Evolutionary conservation across 92 coral and sea anemone genomes (phyloP).

Genomic region (Chrysogorgia sp.): DNA sequence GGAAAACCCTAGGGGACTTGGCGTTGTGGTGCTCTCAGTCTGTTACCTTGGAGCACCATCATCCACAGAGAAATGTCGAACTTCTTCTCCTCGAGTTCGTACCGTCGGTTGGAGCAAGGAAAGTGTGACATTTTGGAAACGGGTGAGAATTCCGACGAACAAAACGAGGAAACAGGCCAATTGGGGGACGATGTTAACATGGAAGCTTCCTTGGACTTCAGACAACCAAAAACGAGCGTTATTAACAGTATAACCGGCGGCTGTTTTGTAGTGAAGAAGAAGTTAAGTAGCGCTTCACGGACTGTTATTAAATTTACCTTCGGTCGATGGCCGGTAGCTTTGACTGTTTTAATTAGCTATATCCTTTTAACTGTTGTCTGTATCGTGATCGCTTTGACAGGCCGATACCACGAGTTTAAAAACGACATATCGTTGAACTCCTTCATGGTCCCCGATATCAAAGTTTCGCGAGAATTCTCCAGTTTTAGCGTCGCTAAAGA

Average conservation of each 20-base stretch:
- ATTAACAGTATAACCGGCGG: neutral
- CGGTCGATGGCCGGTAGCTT: constrained; percentile 26
- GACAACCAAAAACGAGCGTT: constrained; percentile 3
- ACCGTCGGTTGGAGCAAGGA: too few relatives aligned
- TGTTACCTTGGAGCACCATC: too few relatives aligned
- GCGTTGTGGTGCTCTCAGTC: too few relatives aligned
- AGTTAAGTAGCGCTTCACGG: neutral
- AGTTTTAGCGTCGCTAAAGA: constrained; percentile 23
- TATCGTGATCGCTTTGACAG: constrained; percentile 16
- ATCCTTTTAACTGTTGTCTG: constrained; percentile 15
- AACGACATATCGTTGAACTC: constrained; percentile 31
- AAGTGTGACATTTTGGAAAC: neutral
- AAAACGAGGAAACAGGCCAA: neutral
- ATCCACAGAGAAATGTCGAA: too few relatives aligned
- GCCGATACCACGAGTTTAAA: constrained; percentile 29
- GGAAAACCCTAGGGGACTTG: too few relatives aligned
- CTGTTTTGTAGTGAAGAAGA: constrained; percentile 1
- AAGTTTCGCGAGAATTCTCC: constrained; percentile 21
- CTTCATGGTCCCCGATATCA: constrained; percentile 37
- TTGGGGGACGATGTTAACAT: neutral
- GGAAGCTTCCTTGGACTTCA: constrained; percentile 4
- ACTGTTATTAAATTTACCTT: constrained; percentile 8
- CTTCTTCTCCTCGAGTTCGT: too few relatives aligned
- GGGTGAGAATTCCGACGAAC: constrained; percentile 1
- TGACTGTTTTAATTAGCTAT: constrained; percentile 15